These are phyloP conservation scores for Gorsachius goisagi DNA, from an alignment of 2,113 vertebrate genomes.

Conservation along the genomic window DNA sequence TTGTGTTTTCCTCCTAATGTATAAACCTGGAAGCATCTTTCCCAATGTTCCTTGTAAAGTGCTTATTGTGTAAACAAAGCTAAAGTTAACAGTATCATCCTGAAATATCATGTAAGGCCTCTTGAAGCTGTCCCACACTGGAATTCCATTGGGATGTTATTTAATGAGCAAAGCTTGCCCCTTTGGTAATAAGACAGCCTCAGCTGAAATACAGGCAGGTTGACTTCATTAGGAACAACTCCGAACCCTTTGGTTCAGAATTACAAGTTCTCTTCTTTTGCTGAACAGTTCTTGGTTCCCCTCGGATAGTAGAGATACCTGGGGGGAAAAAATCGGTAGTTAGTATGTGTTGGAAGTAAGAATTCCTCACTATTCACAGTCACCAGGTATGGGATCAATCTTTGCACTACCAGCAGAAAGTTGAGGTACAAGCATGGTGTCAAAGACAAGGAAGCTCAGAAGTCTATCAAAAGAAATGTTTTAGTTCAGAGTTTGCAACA, in stretches of 20 bases:
- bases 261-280: constrained; percentile 42
- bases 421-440: not conserved
- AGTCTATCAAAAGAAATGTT: not conserved
- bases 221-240: constrained; percentile 16
- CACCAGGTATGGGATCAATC: not conserved
- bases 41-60: not conserved
- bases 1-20: not conserved
- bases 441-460: not conserved
- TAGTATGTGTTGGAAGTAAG: not conserved
- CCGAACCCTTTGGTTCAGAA: not conserved
- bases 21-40: not conserved
- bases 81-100: not conserved
- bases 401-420: not conserved
- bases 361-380: not conserved
- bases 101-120: not conserved
- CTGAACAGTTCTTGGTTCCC: constrained; percentile 38
- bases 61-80: not conserved
- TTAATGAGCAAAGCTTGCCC: not conserved
- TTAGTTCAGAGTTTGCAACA: not conserved
- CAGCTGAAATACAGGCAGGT: not conserved
- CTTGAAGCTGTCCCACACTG: not conserved
- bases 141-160: not conserved
- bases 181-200: not conserved
- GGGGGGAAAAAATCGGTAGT: not conserved
- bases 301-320: constrained; percentile 51